Evolutionary conservation across 2,888 invertebrate species (phyloP).

Genomic region (Lithodes maja): DNA sequence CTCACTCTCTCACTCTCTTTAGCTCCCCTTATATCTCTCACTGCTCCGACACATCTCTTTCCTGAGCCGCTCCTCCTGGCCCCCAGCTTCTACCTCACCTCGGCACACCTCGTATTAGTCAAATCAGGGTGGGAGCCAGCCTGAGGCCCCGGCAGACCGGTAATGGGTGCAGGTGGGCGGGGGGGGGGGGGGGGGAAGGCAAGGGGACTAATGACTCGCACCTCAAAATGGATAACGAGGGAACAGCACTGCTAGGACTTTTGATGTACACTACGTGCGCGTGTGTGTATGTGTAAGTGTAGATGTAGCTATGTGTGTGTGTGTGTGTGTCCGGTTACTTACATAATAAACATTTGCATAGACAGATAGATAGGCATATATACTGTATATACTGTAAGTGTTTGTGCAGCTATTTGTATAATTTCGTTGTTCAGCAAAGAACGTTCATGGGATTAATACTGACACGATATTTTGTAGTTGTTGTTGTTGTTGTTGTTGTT

Average conservation of each 20-base stretch:
- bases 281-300: slow-evolving; percentile 5
- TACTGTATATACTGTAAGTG: no score
- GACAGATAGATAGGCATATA: no score
- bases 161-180: background rate
- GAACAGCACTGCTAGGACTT: background rate
- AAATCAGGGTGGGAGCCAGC: background rate
- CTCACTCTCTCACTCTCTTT: slow-evolving; percentile 11
- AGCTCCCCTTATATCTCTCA: background rate
- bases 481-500: no score
- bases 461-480: no score
- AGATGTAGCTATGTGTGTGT: slow-evolving; percentile 5
- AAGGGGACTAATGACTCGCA: background rate
- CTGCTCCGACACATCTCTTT: background rate
- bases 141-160: background rate
- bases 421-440: no score
- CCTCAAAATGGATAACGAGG: background rate
- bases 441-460: no score
- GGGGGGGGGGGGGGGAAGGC: background rate
- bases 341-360: background rate
- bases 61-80: background rate
- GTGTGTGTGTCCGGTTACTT: background rate
- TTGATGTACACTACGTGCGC: background rate
- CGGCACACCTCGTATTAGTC: background rate
- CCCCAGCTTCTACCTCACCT: background rate
- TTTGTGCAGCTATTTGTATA: no score